Base-by-base conservation (phyloP, 1,140 invertebrate species). In the Drosophila grimshawi region DNA sequence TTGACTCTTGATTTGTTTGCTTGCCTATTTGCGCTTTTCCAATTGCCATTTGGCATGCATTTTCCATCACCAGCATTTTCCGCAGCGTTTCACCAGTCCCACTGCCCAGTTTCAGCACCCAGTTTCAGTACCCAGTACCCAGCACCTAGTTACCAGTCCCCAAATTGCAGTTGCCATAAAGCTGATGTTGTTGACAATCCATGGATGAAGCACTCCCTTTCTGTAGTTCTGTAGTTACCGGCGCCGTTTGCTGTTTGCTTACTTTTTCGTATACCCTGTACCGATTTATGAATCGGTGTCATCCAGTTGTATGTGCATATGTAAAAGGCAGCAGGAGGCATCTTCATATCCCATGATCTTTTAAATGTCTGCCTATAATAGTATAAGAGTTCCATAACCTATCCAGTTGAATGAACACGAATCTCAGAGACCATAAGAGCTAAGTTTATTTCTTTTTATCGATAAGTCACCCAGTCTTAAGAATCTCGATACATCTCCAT, bases 11-110 rank as follows among this genome's bases (percentile, higher is more conserved):
- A 61, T 71, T 72, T 65, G 61, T 71, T 71, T 75, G 37, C 46
- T 19, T 37, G 59, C 19, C n/a, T 75, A 75, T 75, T 75, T 76
- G 61, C 61, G 73, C 68, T 76, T 76, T 76, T 76, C 73, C 73
- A 72, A 65, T 76, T 71, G 73, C 30, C 55, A 76, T 76, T 76
- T 61, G 43, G 48, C 73, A 65, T 76, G 56, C 45, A 59, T 27
- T 65, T 62, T 69, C 63, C 66, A 19, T 19, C 72, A 69, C 51
- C 59, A 33, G 30, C 72, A 64, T 76, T 76, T 71, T 76, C 67
- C 67, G 64, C 72, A 29, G 67, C 59, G 52, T 71, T 75, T 70
- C 59, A 52, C 32, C 35, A 3, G 45, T 19, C 2, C 32, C 19
- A 3, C 35, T 32, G 27, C 10, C 6, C 19, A 41, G 8, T 4